A percentile compares a stretch with the other conserved stretches of the same genome.
Conservation (phyloP, 2,113 vertebrate genomes). For the Passer domesticus region DNA sequence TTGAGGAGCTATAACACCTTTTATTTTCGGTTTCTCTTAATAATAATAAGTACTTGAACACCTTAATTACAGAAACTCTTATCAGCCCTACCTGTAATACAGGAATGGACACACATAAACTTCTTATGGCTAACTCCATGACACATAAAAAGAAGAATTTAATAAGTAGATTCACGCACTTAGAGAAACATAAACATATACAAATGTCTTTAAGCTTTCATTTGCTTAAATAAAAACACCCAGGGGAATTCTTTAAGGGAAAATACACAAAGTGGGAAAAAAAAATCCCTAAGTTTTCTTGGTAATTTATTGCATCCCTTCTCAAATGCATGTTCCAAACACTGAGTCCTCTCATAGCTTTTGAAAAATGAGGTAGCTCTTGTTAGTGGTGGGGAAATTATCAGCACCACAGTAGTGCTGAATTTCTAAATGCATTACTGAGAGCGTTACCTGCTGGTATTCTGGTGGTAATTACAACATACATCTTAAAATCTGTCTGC, state of each 20-base stretch:
- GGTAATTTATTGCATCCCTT: background rate
- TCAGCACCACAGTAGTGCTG: background rate
- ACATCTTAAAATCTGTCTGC: background rate
- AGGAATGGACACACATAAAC: background rate
- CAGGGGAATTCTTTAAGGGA: background rate
- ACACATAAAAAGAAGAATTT: accelerated
- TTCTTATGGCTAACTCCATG: background rate
- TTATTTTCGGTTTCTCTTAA: background rate
- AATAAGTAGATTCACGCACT: background rate
- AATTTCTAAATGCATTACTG: background rate
- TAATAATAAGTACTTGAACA: background rate
- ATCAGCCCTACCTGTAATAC: background rate
- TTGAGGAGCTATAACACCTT: background rate
- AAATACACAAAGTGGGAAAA: background rate
- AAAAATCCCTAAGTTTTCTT: background rate
- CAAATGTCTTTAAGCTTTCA: background rate
- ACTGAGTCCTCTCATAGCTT: background rate
- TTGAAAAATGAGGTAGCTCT: background rate
- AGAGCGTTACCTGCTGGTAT: background rate
- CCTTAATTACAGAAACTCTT: background rate
- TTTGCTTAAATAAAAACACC: slow-evolving; percentile 3
- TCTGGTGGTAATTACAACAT: background rate
- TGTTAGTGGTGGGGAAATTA: background rate
- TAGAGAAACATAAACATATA: background rate
- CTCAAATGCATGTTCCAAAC: background rate